Evolutionary conservation across 2,797 vertebrate species (phyloP).

Genomic region (Acanthurus tractus): DNA sequence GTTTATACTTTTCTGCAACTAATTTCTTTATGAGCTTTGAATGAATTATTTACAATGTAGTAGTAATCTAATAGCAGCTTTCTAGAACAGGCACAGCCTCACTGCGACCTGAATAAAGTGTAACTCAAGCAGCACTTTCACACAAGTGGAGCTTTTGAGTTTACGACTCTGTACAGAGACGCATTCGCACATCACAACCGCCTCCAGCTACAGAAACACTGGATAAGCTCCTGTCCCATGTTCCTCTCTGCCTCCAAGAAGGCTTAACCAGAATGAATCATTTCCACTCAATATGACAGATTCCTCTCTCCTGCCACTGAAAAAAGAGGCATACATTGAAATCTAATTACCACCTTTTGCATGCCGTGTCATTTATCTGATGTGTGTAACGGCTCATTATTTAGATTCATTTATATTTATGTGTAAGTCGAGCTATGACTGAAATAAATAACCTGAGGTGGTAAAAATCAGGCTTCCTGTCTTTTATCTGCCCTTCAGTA

Average conservation of each 20-base stretch:
- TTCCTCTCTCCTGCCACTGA: slow-evolving; percentile 22
- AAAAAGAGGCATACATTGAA: slow-evolving; percentile 27
- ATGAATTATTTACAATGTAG: slow-evolving; percentile 12
- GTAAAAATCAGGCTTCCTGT: not conserved
- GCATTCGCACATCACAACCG: slow-evolving; percentile 15
- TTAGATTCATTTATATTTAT: slow-evolving; percentile 20
- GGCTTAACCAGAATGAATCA: slow-evolving; percentile 43
- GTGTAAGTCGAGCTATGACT: not conserved
- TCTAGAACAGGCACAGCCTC: slow-evolving; percentile 8
- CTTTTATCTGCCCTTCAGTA: not conserved
- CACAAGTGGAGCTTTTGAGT: slow-evolving; percentile 27
- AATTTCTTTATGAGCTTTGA: slow-evolving; percentile 4
- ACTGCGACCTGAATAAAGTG: slow-evolving; percentile 35
- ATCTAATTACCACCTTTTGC: slow-evolving; percentile 32
- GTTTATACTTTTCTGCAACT: not conserved
- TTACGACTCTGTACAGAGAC: slow-evolving; percentile 9
- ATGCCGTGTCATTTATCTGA: slow-evolving; percentile 7
- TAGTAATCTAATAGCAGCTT: not conserved
- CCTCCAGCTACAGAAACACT: slow-evolving; percentile 36
- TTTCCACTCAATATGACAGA: slow-evolving; percentile 35
- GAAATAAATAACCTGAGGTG: not conserved
- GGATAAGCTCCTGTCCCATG: slow-evolving; percentile 43
- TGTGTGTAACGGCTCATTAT: slow-evolving; percentile 21
- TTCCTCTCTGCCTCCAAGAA: slow-evolving; percentile 36
- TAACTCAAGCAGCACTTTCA: slow-evolving; percentile 37